Conservation (phyloP, 23 tunicate species). For the Halocynthia roretzi region DNA sequence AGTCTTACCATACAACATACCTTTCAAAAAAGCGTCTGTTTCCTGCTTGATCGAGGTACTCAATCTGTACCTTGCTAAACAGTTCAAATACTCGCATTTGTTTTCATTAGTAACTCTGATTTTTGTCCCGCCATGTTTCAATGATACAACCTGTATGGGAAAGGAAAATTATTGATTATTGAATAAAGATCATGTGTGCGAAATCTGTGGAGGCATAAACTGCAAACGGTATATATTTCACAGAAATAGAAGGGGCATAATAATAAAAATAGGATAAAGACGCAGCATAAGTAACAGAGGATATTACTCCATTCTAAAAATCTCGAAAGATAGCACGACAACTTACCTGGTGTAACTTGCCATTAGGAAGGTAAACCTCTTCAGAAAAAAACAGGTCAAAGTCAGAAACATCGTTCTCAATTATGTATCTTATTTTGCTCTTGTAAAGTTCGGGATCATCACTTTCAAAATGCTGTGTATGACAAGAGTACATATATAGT, state of each 20-base stretch:
- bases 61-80: conserved; percentile 60
- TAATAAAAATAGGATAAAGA: neutral
- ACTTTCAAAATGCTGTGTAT: conserved; percentile 74
- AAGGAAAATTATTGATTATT: neutral
- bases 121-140: conserved; percentile 52
- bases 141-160: conserved; percentile 39
- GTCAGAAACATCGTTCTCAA: conserved; percentile 67
- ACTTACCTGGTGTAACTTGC: conserved; percentile 27
- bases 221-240: neutral
- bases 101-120: conserved; percentile 72
- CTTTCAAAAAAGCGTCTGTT: conserved; percentile 66
- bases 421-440: conserved; percentile 52
- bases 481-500: no score
- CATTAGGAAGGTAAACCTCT: conserved; percentile 40
- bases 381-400: conserved; percentile 69
- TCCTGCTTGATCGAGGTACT: conserved; percentile 62
- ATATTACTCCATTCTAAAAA: neutral
- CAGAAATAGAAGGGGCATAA: neutral
- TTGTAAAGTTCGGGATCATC: conserved; percentile 79
- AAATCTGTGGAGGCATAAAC: neutral
- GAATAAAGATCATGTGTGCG: neutral
- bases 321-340: neutral
- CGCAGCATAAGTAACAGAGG: neutral
- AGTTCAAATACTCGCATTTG: conserved; percentile 68
- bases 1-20: conserved; percentile 7